Evolutionary conservation across 92 coral and sea anemone species (phyloP), one percentile per base, ranked within the genome.

Genomic region (Metridium senile): DNA sequence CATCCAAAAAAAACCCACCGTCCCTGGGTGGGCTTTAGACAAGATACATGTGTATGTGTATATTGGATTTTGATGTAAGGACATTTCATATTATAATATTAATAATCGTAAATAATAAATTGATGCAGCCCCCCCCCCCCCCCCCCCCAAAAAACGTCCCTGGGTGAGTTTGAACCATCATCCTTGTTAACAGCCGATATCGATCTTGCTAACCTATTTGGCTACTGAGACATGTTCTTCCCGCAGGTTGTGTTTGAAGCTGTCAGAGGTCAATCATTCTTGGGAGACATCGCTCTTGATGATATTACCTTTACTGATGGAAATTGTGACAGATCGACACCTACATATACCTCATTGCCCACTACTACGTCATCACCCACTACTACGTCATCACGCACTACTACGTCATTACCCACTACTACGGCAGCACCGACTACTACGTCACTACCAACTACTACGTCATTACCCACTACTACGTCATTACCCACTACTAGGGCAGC

Each of bases 231-330:
- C 51, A 7, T 7, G 16, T 33, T 49, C 31, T 0, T 3, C 21
- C 11, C 31, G 35, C 47, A 87, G 91, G 74, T 87, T 25, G 75
- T 52, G 26, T 87, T 87, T 66, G 87, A 87, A 43, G 91, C 87
- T 21, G 78, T 39, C 1, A 66, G 87, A 33, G 91, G 87, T 23
- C 43, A 0, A 1, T 52, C 59, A n/a, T 87, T 53, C 58, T 76
- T 72, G 70, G 85, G 87, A 9, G 91, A 87, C 27, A 82, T 87
- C 72, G 87, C 81, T 31, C 77, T 87, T 26, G 91, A 87, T 39
- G 91, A 87, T 39, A 82, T 87, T 27, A 45, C 59, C 34, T 82
- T 87, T 33, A 32, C 67, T 22, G 33, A 76, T 16, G 76, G 91
- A 65, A 11, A 26, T 13, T 66, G 82, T 52, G 16, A 31, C 9